Base-by-base conservation (phyloP, 2,113 vertebrate genomes). In the Cichladusa arquata region DNA sequence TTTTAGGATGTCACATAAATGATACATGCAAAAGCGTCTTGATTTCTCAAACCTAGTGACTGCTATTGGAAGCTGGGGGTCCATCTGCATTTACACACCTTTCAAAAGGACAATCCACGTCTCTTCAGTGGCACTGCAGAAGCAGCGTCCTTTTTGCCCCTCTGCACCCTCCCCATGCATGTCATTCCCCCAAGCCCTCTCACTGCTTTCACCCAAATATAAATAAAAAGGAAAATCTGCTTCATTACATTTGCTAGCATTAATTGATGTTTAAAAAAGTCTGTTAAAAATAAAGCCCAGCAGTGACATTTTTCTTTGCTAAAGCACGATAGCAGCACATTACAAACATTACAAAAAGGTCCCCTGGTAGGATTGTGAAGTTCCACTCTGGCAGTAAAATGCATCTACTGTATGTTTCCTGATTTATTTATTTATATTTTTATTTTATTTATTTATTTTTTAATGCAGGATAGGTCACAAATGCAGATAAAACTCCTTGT, bases 231-330 rank as follows among this genome's bases (percentile, higher is more conserved):
- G 83, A 71, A 97, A 95, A 97, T 97, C 94, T 97, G 95, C 94
- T 96, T 95, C 81, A 97, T 96, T 97, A 93, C 80, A 92, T 97
- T 97, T 97, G 92, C 97, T 98, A 97, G 97, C 97, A 98, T 98
- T 98, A 98, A 98, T 97, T 98, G 97, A 97, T 97, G 97, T 96
- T 97, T 90, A 95, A 98, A 97, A 97, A 98, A 97, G 94, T 94
- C 90, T 79, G 95, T 83, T 97, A 97, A 98, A 97, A 98, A 97
- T 97, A 97, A 98, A 98, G 90, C 97, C 96, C 98, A 98, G 97
- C 97, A 98, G 98, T 97, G 93, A 97, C 97, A 98, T 98, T 97
- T 98, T 98, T 98, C 97, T 98, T 97, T 94, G 95, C 97, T 97
- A 97, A 97, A 97, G 96, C 97, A 97, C 54, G 93, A 97, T 91